phyloP scores from a whole-genome alignment of 2,888 invertebrate genomes.

The Agrochola macilenta region DNA sequence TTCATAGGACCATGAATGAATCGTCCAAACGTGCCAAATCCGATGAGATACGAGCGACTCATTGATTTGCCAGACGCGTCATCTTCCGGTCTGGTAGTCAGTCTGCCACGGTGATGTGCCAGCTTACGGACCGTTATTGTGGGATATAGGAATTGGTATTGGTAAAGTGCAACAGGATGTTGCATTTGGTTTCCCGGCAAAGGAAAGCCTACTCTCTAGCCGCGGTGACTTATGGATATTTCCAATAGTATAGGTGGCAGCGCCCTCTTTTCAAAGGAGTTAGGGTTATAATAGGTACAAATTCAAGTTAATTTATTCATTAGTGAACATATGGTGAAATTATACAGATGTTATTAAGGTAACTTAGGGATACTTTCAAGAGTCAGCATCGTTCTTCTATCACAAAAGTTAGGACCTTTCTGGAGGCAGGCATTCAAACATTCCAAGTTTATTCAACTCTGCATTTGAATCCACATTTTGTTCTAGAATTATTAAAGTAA shows the following conservation, averaged over 20 bases:
- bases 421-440: not conserved
- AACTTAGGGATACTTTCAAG: not conserved
- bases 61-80: slow-evolving; percentile 58
- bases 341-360: too few relatives aligned
- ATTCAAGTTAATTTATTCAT: too few relatives aligned
- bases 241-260: not conserved
- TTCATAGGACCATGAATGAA: slow-evolving; percentile 64
- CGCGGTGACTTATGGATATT: not conserved
- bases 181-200: too few relatives aligned
- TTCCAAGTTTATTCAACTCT: not conserved
- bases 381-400: not conserved
- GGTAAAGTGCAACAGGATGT: not conserved
- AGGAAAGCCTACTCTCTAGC: not conserved
- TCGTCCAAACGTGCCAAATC: slow-evolving; percentile 49
- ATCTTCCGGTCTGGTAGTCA: slow-evolving; percentile 55
- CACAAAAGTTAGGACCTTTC: not conserved
- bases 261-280: too few relatives aligned
- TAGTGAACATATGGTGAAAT: too few relatives aligned
- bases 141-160: not conserved
- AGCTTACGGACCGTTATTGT: slow-evolving; percentile 27
- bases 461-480: not conserved
- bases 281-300: not conserved
- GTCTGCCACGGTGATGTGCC: slow-evolving; percentile 26
- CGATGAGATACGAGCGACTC: slow-evolving; percentile 56
- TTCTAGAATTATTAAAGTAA: slow-evolving; percentile 12